Conservation (phyloP, 2,797 vertebrate species). For the Urocyon cinereoargenteus region DNA sequence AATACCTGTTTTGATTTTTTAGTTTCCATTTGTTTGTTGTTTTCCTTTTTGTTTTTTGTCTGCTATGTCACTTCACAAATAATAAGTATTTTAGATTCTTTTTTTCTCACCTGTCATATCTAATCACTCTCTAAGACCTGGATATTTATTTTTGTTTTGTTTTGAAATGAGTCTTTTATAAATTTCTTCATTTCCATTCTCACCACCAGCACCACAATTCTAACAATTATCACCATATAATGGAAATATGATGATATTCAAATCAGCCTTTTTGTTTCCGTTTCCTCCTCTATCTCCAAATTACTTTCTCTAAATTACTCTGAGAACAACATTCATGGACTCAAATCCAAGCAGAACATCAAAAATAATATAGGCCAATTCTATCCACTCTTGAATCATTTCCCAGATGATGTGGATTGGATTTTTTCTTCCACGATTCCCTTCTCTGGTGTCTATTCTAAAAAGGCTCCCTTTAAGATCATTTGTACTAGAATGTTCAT, state of each 20-base stretch:
- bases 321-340: not conserved
- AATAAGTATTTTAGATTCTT: slow-evolving; percentile 1
- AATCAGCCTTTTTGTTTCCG: not conserved
- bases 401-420: not conserved
- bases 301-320: slow-evolving; percentile 2
- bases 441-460: not conserved
- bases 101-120: not conserved
- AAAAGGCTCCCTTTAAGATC: not conserved
- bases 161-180: not conserved
- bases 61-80: slow-evolving; percentile 1
- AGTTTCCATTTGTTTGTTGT: not conserved
- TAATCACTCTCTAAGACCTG: slow-evolving; percentile 13
- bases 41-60: not conserved
- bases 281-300: not conserved
- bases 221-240: slow-evolving; percentile 50
- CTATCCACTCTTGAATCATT: not conserved
- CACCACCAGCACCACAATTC: not conserved
- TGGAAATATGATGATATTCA: slow-evolving; percentile 39
- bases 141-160: slow-evolving; percentile 53
- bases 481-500: not conserved
- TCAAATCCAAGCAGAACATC: slow-evolving; percentile 3
- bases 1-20: not conserved
- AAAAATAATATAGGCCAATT: not conserved
- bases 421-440: not conserved
- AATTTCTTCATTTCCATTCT: slow-evolving; percentile 58